Percentiles rank a stretch among this genome's conserved stretches.
phyloP scores from a whole-genome alignment of 2,888 invertebrate genomes.

The Miltochrista miniata region DNA sequence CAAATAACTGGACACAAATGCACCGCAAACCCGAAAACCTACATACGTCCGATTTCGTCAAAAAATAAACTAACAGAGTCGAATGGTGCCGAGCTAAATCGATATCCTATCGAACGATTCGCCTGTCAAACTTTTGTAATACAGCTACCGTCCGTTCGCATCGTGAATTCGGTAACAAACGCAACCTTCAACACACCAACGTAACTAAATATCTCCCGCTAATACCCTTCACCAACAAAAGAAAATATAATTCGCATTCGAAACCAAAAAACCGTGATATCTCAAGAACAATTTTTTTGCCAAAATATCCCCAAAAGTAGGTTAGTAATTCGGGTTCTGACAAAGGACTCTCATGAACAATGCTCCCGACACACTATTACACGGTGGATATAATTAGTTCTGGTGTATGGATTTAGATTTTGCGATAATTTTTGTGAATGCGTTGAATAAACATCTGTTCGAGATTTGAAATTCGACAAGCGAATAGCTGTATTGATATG shows the following conservation, averaged over 20 bases:
- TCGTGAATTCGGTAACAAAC: slow-evolving; percentile 32
- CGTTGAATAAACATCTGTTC: slow-evolving; percentile 76
- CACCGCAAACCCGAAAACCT: slow-evolving; percentile 80
- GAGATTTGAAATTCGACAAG: slow-evolving; percentile 73
- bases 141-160: slow-evolving; percentile 41
- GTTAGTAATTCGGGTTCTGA: slow-evolving; percentile 78
- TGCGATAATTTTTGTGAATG: slow-evolving; percentile 80
- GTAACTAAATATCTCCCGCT: slow-evolving; percentile 63
- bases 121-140: slow-evolving; percentile 78
- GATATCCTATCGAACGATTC: slow-evolving; percentile 64
- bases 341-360: slow-evolving; percentile 70
- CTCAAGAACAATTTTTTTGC: slow-evolving; percentile 64
- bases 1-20: slow-evolving; percentile 59
- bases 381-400: slow-evolving; percentile 83
- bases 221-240: slow-evolving; percentile 68
- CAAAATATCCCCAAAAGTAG: slow-evolving; percentile 79
- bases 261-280: slow-evolving; percentile 78
- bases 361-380: slow-evolving; percentile 68
- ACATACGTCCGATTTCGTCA: slow-evolving; percentile 69
- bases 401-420: slow-evolving; percentile 83
- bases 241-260: slow-evolving; percentile 74
- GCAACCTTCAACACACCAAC: slow-evolving; percentile 30
- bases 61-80: slow-evolving; percentile 67
- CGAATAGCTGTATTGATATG: slow-evolving; percentile 71
- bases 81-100: slow-evolving; percentile 68